Conservation (phyloP, 2,888 invertebrate genomes). For the Rhopalosiphum nymphaeae region DNA sequence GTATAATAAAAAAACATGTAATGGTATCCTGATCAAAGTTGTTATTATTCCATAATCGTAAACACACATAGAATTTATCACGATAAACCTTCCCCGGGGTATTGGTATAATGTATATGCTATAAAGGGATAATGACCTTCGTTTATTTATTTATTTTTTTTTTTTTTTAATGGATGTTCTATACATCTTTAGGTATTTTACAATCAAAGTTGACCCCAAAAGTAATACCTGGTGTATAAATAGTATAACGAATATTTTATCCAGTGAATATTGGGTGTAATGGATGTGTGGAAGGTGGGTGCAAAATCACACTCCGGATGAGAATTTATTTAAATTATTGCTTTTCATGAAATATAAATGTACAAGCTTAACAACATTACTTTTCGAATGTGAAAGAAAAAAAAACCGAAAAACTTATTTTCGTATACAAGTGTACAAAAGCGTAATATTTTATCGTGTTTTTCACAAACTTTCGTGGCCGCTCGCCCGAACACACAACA, state of each 20-base stretch:
- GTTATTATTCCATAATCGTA: constrained; percentile 42
- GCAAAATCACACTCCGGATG: not conserved
- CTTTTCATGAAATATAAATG: not conserved
- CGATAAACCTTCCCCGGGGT: constrained; percentile 21
- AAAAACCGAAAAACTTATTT: constrained; percentile 18
- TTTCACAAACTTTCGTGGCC: not conserved
- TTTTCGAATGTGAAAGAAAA: not conserved
- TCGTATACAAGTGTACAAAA: not conserved
- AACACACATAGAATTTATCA: constrained; percentile 44
- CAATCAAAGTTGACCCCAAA: not conserved
- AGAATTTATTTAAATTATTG: constrained; percentile 42
- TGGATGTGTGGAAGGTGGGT: too few relatives aligned
- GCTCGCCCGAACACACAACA: not conserved
- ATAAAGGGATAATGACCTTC: constrained; percentile 11
- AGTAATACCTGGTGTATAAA: not conserved
- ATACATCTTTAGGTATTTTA: not conserved
- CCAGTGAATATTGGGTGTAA: not conserved
- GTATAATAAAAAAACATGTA: not conserved
- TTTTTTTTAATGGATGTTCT: not conserved
- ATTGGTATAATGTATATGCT: not conserved
- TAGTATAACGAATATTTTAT: constrained; percentile 10
- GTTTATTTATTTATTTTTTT: constrained; percentile 28
- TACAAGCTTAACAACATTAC: constrained; percentile 13
- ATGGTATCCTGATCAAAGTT: not conserved
- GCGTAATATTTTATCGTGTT: not conserved